phyloP scores from a whole-genome alignment of 2,113 vertebrate species.

The Sakesphorus luctuosus region DNA sequence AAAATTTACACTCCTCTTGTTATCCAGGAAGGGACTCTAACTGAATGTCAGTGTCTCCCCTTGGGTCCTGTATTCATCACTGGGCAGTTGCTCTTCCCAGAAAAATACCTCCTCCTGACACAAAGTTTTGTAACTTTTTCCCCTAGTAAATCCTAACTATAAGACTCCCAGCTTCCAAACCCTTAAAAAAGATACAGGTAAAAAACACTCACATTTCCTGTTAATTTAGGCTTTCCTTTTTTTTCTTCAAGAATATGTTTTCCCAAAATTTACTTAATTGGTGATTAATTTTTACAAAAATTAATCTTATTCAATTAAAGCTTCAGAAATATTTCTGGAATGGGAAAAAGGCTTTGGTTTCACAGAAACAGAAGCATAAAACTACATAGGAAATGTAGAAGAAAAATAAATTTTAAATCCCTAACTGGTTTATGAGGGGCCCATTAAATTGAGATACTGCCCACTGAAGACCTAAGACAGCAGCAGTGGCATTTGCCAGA shows the following conservation, averaged over 20 bases:
- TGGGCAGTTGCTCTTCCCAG: background rate
- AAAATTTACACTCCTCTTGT: background rate
- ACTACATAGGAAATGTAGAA: background rate
- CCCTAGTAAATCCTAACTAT: background rate
- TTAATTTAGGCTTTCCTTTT: background rate
- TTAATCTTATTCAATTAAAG: background rate
- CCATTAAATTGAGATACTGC: conserved; percentile 26
- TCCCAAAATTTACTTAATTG: background rate
- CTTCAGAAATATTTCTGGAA: background rate
- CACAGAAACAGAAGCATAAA: background rate
- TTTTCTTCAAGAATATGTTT: background rate
- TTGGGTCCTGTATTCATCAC: rapidly evolving
- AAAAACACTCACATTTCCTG: background rate
- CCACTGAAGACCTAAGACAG: background rate
- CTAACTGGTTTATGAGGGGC: background rate
- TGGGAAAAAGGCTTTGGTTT: background rate
- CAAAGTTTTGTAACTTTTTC: background rate
- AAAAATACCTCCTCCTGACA: background rate
- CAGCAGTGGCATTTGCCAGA: conserved; percentile 18
- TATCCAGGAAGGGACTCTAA: background rate
- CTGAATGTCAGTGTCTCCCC: background rate
- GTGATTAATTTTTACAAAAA: background rate
- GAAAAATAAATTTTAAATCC: conserved; percentile 1
- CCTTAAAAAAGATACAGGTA: background rate
- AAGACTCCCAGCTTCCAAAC: background rate